Percentiles rank a stretch among this genome's conserved stretches.
Evolutionary conservation across 2,888 invertebrate genomes (phyloP).

Genomic region (Diarsia mendica): DNA sequence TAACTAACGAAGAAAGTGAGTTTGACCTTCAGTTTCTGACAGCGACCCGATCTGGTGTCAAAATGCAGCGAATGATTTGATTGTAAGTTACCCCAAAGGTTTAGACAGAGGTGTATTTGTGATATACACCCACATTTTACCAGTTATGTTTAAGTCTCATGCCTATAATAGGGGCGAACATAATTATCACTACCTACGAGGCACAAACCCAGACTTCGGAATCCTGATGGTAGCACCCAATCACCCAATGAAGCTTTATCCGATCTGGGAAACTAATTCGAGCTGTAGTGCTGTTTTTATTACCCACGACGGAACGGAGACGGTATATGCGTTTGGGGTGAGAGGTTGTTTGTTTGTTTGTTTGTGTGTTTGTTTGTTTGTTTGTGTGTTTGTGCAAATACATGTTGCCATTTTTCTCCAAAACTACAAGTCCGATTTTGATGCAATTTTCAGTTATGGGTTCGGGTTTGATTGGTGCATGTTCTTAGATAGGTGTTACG

Average conservation of each 20-base stretch:
- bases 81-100: not conserved
- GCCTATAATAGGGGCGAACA: not conserved
- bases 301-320: too few relatives aligned
- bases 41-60: conserved; percentile 5
- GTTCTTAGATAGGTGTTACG: too few relatives aligned
- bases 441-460: too few relatives aligned
- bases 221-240: too few relatives aligned
- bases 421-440: too few relatives aligned
- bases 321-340: too few relatives aligned
- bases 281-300: not conserved
- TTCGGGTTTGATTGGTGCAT: too few relatives aligned
- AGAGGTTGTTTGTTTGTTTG: too few relatives aligned
- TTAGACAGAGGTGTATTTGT: not conserved
- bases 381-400: too few relatives aligned
- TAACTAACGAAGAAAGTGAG: conserved; percentile 46
- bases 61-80: not conserved
- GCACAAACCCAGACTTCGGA: not conserved
- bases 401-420: too few relatives aligned
- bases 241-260: not conserved
- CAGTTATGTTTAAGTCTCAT: not conserved
- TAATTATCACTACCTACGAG: not conserved
- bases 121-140: not conserved
- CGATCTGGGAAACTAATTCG: not conserved
- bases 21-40: conserved; percentile 7
- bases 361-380: too few relatives aligned